These are phyloP conservation scores for Reticulitermes speratus DNA, from an alignment of 1,140 invertebrate species.

Conservation along the genomic window DNA sequence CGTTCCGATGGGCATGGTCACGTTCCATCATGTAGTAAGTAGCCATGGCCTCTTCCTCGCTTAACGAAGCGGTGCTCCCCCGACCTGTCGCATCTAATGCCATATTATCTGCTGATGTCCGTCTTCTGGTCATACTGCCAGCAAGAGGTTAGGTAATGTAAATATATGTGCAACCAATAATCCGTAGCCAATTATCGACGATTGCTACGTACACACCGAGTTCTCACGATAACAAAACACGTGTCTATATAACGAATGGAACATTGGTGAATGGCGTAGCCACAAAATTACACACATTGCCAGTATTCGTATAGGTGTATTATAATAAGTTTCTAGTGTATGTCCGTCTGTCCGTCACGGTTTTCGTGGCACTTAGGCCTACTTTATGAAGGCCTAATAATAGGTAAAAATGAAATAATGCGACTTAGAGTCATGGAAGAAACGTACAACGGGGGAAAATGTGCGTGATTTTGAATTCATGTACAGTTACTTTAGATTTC, in stretches of 20 bases:
- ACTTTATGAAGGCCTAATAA: too few relatives aligned
- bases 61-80: neutral
- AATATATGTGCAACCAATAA: neutral
- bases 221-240: neutral
- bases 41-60: neutral
- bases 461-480: too few relatives aligned
- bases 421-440: too few relatives aligned
- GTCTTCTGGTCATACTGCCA: conserved; percentile 20
- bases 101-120: conserved; percentile 6
- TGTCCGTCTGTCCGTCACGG: too few relatives aligned
- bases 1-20: neutral
- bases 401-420: too few relatives aligned
- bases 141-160: conserved; percentile 29
- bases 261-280: neutral
- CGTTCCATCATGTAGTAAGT: neutral
- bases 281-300: neutral
- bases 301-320: neutral
- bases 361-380: too few relatives aligned
- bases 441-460: too few relatives aligned
- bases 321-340: too few relatives aligned
- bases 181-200: neutral
- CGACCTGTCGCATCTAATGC: neutral
- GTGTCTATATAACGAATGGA: neutral
- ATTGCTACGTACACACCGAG: neutral
- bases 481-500: too few relatives aligned